Conservation (phyloP, 2,888 invertebrate genomes). For the Tetragonula carbonaria region DNA sequence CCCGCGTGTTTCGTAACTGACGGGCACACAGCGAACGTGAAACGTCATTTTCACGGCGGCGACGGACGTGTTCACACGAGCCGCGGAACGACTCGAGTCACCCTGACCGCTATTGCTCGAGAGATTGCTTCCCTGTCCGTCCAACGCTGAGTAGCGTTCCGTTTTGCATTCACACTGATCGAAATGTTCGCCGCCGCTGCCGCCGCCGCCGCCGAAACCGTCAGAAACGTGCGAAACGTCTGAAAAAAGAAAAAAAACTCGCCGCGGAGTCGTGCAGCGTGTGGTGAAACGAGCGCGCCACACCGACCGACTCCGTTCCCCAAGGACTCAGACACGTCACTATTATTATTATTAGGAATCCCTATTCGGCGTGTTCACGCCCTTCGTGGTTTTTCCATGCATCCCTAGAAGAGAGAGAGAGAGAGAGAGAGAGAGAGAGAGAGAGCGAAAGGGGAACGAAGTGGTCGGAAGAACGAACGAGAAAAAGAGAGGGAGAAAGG, state of each 20-base stretch:
- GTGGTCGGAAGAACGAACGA: conserved; percentile 20
- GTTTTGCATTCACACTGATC: background rate
- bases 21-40: conserved; percentile 22
- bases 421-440: conserved; percentile 36
- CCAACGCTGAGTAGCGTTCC: background rate
- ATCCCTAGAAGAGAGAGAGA: conserved; percentile 21
- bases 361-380: conserved; percentile 69
- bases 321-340: conserved; percentile 3
- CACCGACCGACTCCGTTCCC: conserved; percentile 14
- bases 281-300: background rate
- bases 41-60: conserved; percentile 30
- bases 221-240: no score
- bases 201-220: no score
- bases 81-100: conserved; percentile 35
- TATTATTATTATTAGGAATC: conserved; percentile 53
- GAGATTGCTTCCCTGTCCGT: conserved; percentile 6
- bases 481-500: conserved; percentile 36
- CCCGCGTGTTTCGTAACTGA: conserved; percentile 37
- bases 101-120: conserved; percentile 25
- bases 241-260: background rate
- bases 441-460: conserved; percentile 29
- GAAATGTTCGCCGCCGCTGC: background rate
- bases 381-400: conserved; percentile 67
- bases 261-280: no score
- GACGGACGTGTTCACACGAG: conserved; percentile 15